Percentiles rank a stretch among this genome's conserved stretches.
Evolutionary conservation across 2,113 vertebrate genomes (phyloP).

Genomic region (Potamarius usumacintae): DNA sequence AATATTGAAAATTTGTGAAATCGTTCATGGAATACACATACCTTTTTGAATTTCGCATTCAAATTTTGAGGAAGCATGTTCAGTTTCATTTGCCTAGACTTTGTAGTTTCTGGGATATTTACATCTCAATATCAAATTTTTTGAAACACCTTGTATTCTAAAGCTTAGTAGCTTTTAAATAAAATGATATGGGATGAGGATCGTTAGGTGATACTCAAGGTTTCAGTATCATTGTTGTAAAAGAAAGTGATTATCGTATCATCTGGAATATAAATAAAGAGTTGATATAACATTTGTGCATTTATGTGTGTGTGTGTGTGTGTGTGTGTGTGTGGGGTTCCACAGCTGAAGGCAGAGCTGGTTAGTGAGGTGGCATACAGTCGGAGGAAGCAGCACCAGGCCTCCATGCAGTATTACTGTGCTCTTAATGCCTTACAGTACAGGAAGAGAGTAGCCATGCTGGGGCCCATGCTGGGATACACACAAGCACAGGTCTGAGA

Average conservation of each 20-base stretch:
- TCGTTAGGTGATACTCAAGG: neutral
- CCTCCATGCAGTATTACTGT: conserved; percentile 94
- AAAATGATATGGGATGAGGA: neutral
- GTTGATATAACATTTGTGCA: neutral
- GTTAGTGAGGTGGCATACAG: conserved; percentile 88
- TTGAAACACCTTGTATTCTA: too few species aligned
- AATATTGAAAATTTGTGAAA: too few species aligned
- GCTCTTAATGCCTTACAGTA: conserved; percentile 94
- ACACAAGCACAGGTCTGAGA: conserved; percentile 83
- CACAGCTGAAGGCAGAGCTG: conserved; percentile 85
- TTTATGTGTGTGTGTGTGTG: neutral
- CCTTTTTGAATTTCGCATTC: too few species aligned
- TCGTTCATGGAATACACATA: too few species aligned
- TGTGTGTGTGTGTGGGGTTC: conserved; percentile 27
- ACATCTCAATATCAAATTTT: too few species aligned
- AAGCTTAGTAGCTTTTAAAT: neutral
- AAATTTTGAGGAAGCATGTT: too few species aligned
- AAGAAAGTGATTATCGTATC: neutral
- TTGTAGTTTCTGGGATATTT: too few species aligned
- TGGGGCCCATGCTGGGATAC: conserved; percentile 93
- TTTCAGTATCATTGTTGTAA: neutral
- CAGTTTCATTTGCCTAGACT: too few species aligned
- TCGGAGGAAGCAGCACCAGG: conserved; percentile 91
- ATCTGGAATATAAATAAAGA: neutral
- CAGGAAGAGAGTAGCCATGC: conserved; percentile 90